Conservation (phyloP, 2,113 vertebrate genomes). For the Passer montanus region DNA sequence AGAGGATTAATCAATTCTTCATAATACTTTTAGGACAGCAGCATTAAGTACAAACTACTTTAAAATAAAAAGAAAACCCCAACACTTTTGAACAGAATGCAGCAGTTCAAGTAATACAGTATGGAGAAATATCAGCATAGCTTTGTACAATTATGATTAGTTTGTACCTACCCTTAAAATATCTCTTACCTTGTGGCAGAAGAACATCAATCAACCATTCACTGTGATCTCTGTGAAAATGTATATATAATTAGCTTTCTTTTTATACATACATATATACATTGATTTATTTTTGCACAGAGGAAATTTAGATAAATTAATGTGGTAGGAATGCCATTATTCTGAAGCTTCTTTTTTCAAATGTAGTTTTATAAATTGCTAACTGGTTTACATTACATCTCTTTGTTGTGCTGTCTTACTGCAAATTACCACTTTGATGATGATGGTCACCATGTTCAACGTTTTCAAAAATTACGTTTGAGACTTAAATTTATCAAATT, state of each 20-base stretch:
- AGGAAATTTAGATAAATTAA: conserved; percentile 11
- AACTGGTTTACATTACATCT: not conserved
- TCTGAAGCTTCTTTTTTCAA: conserved; percentile 46
- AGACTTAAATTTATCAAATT: conserved; percentile 44
- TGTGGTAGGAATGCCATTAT: not conserved
- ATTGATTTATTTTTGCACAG: not conserved
- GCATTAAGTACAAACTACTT: not conserved
- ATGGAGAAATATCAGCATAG: conserved; percentile 22
- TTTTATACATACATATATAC: not conserved
- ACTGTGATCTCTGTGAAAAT: conserved; percentile 88
- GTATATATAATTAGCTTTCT: not conserved
- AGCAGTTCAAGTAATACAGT: not conserved
- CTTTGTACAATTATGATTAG: not conserved
- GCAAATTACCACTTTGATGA: conserved; percentile 40
- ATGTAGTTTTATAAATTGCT: conserved; percentile 24
- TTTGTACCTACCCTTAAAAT: conserved; percentile 54
- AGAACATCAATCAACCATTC: conserved; percentile 99
- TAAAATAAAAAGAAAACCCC: not conserved
- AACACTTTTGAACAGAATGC: not conserved
- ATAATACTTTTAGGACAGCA: not conserved
- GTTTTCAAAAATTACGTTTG: conserved; percentile 50
- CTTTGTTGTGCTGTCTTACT: conserved; percentile 8
- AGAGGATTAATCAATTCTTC: not conserved
- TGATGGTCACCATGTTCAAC: not conserved
- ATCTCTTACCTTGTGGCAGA: conserved; percentile 93